Conservation (phyloP, 2,797 vertebrate species). For the Chiloscyllium punctatum region DNA sequence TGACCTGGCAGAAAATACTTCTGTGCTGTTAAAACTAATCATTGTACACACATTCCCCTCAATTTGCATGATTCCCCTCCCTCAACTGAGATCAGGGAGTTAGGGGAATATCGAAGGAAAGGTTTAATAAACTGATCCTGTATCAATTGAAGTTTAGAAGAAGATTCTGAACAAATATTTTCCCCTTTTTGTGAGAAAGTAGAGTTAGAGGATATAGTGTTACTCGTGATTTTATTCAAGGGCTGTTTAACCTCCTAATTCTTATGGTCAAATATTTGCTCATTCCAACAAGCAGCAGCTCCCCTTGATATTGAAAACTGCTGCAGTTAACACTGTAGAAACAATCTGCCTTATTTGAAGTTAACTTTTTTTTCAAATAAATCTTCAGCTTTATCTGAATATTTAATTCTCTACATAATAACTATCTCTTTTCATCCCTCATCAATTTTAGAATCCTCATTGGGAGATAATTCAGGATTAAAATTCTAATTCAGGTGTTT, state of each 20-base stretch:
- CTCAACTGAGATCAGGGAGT: too few relatives aligned
- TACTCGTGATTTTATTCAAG: too few relatives aligned
- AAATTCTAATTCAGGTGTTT: not conserved
- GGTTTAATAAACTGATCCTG: too few relatives aligned
- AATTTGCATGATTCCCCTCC: not conserved
- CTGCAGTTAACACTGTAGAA: not conserved
- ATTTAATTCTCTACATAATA: not conserved
- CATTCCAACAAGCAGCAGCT: not conserved
- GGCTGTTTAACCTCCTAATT: too few relatives aligned
- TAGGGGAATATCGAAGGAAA: too few relatives aligned
- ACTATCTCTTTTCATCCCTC: not conserved
- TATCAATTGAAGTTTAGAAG: too few relatives aligned
- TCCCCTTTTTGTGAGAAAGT: too few relatives aligned
- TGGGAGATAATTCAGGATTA: not conserved
- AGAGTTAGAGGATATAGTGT: too few relatives aligned
- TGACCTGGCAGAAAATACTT: not conserved
- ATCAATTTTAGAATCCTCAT: not conserved
- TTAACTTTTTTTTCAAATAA: not conserved
- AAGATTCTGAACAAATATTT: too few relatives aligned
- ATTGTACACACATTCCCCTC: not conserved
- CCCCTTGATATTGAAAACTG: not conserved
- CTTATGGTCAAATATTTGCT: too few relatives aligned
- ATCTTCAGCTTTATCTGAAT: not conserved
- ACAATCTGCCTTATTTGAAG: not conserved
- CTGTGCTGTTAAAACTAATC: not conserved